Evolutionary conservation across 2,113 vertebrate genomes (phyloP).

Genomic region (Equus przewalskii): DNA sequence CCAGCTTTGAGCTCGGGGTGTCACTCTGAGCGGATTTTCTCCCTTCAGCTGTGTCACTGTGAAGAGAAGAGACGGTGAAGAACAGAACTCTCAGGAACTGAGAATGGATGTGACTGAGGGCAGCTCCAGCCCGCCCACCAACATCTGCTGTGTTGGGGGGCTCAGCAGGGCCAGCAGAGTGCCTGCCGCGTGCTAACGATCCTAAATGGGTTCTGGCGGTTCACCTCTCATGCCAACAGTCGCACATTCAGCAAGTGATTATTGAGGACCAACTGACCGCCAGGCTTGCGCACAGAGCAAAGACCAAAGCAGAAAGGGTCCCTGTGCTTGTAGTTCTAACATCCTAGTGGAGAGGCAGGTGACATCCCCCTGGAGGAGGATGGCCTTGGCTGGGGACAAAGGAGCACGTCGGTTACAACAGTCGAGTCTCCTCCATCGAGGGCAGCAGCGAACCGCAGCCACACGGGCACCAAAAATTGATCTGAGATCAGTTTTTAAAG

Average conservation of each 20-base stretch:
- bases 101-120: not conserved
- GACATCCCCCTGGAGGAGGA: not conserved
- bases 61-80: not conserved
- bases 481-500: conserved; percentile 50
- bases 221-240: not conserved
- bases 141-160: not conserved
- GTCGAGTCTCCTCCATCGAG: not conserved
- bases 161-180: not conserved
- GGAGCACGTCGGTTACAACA: not conserved
- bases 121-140: not conserved
- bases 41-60: not conserved
- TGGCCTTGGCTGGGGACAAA: not conserved
- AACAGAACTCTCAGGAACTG: not conserved
- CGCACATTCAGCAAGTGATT: not conserved
- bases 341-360: too few species aligned
- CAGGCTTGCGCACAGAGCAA: not conserved
- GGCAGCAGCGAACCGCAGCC: conserved; percentile 50
- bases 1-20: not conserved
- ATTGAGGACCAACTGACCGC: not conserved
- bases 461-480: conserved; percentile 47
- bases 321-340: too few species aligned
- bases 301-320: not conserved
- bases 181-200: not conserved
- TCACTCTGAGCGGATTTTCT: not conserved
- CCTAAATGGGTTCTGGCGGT: not conserved